phyloP scores from a whole-genome alignment of 2,888 invertebrate genomes.

The Leucoma salicis region DNA sequence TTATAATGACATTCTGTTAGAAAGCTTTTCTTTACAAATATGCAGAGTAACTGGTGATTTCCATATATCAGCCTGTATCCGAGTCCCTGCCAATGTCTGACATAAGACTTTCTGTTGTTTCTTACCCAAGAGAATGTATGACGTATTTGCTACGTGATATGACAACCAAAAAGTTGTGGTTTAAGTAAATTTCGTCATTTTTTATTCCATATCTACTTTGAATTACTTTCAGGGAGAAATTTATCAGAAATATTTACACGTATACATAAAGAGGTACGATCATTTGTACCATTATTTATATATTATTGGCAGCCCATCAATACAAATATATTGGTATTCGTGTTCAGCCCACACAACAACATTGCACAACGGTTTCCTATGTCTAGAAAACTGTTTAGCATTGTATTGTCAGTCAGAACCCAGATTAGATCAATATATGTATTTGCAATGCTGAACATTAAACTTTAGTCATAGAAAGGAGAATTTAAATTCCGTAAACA shows the following conservation, averaged over 20 bases:
- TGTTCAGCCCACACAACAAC: conserved; percentile 15
- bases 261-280: too few relatives aligned
- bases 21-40: too few relatives aligned
- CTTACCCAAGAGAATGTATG: not conserved
- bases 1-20: too few relatives aligned
- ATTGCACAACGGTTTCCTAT: conserved; percentile 28
- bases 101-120: not conserved
- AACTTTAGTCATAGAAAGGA: conserved; percentile 37
- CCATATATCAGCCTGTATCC: not conserved
- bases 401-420: conserved; percentile 27
- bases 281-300: too few relatives aligned
- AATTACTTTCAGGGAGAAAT: not conserved
- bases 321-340: conserved; percentile 9
- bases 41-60: too few relatives aligned
- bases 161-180: conserved; percentile 1
- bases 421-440: conserved; percentile 45
- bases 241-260: conserved; percentile 2
- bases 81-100: not conserved
- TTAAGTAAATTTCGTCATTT: conserved; percentile 1
- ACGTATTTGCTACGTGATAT: not conserved
- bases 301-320: conserved; percentile 6
- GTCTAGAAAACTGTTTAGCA: conserved; percentile 35
- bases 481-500: conserved; percentile 63
- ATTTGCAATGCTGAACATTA: conserved; percentile 51
- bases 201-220: not conserved